phyloP scores from a whole-genome alignment of 92 coral and sea anemone genomes.

The Ricordea florida region DNA sequence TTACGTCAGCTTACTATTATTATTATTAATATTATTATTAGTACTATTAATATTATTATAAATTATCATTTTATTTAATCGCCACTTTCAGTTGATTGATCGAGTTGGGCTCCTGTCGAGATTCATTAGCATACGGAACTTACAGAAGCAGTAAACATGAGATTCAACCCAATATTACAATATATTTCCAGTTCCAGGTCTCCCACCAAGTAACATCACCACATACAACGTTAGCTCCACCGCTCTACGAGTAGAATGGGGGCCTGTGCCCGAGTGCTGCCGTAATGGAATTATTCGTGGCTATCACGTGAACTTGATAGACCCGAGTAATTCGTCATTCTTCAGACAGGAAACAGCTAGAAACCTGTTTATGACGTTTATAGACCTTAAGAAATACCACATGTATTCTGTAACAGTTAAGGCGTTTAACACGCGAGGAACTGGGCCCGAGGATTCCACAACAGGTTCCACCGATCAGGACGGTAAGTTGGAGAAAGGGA shows the following conservation, averaged over 20 bases:
- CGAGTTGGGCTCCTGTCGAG: too few relatives aligned
- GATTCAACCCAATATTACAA: neutral
- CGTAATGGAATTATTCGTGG: slow-evolving; percentile 69
- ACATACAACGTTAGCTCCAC: slow-evolving; percentile 70
- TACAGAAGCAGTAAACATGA: too few relatives aligned
- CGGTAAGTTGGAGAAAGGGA: too few relatives aligned
- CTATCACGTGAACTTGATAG: slow-evolving; percentile 41
- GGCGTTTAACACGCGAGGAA: slow-evolving; percentile 46
- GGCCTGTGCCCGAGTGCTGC: slow-evolving; percentile 52
- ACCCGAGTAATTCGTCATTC: neutral
- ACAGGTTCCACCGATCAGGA: slow-evolving; percentile 61
- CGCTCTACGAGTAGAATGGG: slow-evolving; percentile 63
- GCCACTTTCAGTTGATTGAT: too few relatives aligned
- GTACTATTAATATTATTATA: too few relatives aligned
- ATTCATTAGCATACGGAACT: too few relatives aligned
- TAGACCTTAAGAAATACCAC: slow-evolving; percentile 53
- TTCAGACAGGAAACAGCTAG: neutral
- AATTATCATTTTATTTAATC: too few relatives aligned
- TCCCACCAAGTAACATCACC: slow-evolving; percentile 59
- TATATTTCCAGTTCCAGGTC: slow-evolving; percentile 55
- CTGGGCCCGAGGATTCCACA: slow-evolving; percentile 29
- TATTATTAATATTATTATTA: too few relatives aligned
- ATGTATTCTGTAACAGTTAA: slow-evolving; percentile 48
- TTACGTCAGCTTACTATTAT: too few relatives aligned
- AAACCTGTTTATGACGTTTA: neutral